A percentile compares a stretch with the other conserved stretches of the same genome.
phyloP scores from a whole-genome alignment of 37 sponge, comb jelly and placozoan species.

The Oscarella lobularis region DNA sequence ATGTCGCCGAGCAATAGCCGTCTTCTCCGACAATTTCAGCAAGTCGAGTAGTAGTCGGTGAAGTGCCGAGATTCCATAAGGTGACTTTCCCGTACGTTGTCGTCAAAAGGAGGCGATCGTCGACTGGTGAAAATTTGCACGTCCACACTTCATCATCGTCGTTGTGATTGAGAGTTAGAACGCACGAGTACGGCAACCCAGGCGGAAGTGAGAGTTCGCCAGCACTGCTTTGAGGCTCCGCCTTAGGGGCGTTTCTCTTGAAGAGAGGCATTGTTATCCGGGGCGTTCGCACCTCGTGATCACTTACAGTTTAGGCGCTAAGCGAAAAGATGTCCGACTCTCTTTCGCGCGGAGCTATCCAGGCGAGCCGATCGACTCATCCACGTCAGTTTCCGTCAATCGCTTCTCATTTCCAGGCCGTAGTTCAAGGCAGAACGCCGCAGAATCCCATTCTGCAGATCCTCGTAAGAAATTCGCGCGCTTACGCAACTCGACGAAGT shows the following conservation, averaged over 20 bases:
- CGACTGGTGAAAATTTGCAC: not conserved
- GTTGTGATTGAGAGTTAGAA: too few relatives aligned
- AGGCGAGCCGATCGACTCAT: too few relatives aligned
- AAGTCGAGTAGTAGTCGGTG: too few relatives aligned
- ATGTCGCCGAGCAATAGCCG: not conserved
- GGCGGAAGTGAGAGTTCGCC: too few relatives aligned
- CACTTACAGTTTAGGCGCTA: too few relatives aligned
- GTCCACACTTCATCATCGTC: not conserved
- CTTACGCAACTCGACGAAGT: not conserved
- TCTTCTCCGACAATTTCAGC: not conserved
- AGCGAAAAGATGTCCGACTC: too few relatives aligned
- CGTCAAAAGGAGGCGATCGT: not conserved
- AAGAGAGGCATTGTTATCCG: not conserved
- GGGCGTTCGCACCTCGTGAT: not conserved
- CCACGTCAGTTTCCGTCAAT: too few relatives aligned
- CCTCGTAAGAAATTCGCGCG: conserved; percentile 17
- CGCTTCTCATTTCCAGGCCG: conserved; percentile 17
- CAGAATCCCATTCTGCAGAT: conserved; percentile 44
- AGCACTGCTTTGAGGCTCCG: too few relatives aligned
- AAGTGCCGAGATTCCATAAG: not conserved
- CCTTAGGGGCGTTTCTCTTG: too few relatives aligned
- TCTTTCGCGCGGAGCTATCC: conserved; percentile 13
- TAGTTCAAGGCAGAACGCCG: conserved; percentile 13
- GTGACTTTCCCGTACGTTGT: not conserved
- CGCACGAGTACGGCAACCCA: too few relatives aligned